Evolutionary conservation across 2,113 vertebrate genomes (phyloP).

Genomic region (Phainopepla nitens): DNA sequence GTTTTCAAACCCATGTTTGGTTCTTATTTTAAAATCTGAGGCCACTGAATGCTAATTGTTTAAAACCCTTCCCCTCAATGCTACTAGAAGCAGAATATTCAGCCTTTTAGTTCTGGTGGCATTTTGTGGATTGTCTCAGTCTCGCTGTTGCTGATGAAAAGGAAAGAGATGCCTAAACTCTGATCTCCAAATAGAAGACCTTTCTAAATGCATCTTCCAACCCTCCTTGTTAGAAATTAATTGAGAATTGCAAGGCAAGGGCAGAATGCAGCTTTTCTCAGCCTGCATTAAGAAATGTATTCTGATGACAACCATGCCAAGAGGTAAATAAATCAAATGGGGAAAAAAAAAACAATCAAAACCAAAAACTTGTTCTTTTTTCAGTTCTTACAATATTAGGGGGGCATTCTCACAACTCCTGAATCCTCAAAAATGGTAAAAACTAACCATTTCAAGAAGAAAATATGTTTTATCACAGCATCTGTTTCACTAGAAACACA

Average conservation of each 20-base stretch:
- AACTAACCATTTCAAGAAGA: background rate
- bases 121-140: background rate
- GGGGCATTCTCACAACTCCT: background rate
- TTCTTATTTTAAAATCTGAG: background rate
- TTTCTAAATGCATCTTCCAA: background rate
- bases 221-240: background rate
- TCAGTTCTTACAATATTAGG: background rate
- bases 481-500: background rate
- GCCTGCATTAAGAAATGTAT: background rate
- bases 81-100: background rate
- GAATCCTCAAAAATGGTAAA: background rate
- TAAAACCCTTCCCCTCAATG: background rate
- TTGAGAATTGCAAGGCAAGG: background rate
- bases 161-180: background rate
- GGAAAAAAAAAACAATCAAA: accelerated
- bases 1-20: background rate
- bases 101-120: background rate
- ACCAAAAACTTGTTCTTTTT: background rate
- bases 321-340: background rate
- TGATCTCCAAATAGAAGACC: background rate
- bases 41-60: background rate
- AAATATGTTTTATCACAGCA: background rate
- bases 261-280: background rate
- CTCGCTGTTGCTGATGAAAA: background rate
- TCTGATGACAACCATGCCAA: background rate